Base-by-base conservation (phyloP, 2,888 invertebrate genomes). In the Tridacna crocea region DNA sequence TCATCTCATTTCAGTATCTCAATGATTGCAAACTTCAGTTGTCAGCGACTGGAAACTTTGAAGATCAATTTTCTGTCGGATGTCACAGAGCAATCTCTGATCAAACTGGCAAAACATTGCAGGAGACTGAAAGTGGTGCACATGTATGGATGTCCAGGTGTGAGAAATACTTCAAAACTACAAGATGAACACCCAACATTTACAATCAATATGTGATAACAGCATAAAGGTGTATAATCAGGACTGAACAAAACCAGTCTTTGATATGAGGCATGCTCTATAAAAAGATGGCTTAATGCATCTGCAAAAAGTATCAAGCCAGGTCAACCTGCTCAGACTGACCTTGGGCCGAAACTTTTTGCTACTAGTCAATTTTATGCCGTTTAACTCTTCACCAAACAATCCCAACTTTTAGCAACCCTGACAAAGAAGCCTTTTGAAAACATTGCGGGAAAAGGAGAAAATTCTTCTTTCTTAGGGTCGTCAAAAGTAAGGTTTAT, bases 61-160 rank as follows among this genome's bases (percentile, higher is more conserved):
- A 94, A 93, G 85, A 83, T 94, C 58, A 94, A 93, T 87, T 93
- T 92, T 81, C 87, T 93, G 76, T 86, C 91, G 6, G 91, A 92
- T 63, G 84, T 93, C 55, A 91, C 91, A 11, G 91, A 91, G 75
- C 79, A 82, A 72, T 88, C 90, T 22, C 83, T 94, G 27, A 80
- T 88, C 10, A 90, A 90, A 79, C 89, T 94, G 15, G 90, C 91
- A 27, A 92, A 89, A 77, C 88, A 91, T 85, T 92, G 93, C 81
- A 88, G 83, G 72, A 88, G 90, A 68, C 82, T 92, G 61, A 90
- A 86, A 26, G 83, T 88, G 17, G 80, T 92, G 17, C 92, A 92
- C 79, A 79, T 91, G 65, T 92, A 91, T 85, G 92, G 92, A 27
- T 92, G 92, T 80, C 84, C 90, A 0, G 88, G 89, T 80, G 83